Percentiles rank a stretch among this genome's conserved stretches.
Conservation (phyloP, 92 coral and sea anemone genomes). For the Actinostola sp. region DNA sequence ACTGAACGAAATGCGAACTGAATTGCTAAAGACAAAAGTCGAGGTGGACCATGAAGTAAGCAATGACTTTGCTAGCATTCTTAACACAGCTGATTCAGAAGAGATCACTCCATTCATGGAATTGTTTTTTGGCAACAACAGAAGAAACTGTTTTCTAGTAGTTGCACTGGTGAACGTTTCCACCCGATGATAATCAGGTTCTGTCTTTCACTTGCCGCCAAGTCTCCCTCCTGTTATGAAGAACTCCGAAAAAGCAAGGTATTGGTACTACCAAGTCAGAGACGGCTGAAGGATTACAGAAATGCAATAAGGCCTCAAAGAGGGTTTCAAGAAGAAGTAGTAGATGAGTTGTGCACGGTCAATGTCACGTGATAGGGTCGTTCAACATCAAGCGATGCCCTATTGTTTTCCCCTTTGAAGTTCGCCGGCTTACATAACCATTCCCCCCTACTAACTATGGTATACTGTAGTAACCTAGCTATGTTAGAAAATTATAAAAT, state of each 20-base stretch:
- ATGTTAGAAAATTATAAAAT: no score
- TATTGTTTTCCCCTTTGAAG: no score
- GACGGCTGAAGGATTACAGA: constrained; percentile 44
- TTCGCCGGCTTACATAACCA: no score
- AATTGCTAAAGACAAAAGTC: constrained; percentile 28
- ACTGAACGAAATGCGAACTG: constrained; percentile 40
- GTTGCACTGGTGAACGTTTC: constrained; percentile 45
- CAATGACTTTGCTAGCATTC: constrained; percentile 41
- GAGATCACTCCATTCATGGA: constrained; percentile 51
- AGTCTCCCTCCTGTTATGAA: constrained; percentile 48
- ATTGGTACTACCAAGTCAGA: constrained; percentile 52
- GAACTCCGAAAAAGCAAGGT: constrained; percentile 43
- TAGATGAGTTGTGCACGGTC: constrained; percentile 48
- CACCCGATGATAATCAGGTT: constrained; percentile 65
- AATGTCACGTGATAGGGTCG: no score
- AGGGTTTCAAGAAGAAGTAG: constrained; percentile 53
- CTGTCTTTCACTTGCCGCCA: constrained; percentile 48
- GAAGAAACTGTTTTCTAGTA: constrained; percentile 38
- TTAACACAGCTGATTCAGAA: constrained; percentile 15
- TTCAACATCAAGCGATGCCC: no score
- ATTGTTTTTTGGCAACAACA: constrained; percentile 48
- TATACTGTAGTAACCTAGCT: no score
- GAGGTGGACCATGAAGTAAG: constrained; percentile 43
- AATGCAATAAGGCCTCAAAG: constrained; percentile 49
- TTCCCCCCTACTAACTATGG: no score